Conservation (phyloP, 2,113 vertebrate genomes). For the Anguilla rostrata region DNA sequence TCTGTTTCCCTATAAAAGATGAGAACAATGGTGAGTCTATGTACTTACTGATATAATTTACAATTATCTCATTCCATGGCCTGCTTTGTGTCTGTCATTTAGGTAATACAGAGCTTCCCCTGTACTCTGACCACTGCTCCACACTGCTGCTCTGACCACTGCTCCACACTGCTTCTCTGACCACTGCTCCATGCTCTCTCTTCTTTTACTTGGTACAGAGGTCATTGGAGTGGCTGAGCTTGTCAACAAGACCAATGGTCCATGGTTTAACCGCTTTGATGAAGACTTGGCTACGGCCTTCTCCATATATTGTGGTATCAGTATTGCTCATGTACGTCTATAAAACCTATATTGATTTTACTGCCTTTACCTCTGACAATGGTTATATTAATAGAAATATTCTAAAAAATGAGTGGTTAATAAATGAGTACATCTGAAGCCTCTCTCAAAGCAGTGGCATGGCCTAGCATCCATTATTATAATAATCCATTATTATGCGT, state of each 20-base stretch:
- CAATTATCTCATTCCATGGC: background rate
- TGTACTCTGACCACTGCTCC: background rate
- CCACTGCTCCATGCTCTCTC: no score
- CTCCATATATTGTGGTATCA: constrained; percentile 98
- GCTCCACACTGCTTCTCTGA: no score
- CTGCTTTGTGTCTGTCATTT: background rate
- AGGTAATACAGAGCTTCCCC: background rate
- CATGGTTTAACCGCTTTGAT: constrained; percentile 95
- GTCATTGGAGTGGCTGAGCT: constrained; percentile 79
- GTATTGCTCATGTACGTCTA: constrained; percentile 89
- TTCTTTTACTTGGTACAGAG: constrained; percentile 52
- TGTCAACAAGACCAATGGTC: constrained; percentile 81
- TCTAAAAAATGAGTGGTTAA: background rate
- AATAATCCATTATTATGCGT: no score
- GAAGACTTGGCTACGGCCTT: constrained; percentile 94
- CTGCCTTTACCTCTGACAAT: background rate
- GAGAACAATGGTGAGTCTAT: constrained; percentile 66
- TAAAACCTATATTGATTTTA: constrained; percentile 20
- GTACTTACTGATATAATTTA: background rate
- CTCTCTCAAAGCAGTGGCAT: no score
- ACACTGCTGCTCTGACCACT: no score
- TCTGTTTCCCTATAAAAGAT: constrained; percentile 81
- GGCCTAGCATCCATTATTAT: no score
- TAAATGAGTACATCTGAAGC: background rate
- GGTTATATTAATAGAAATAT: background rate